These are phyloP conservation scores for Bruchidius siliquastri DNA, from an alignment of 2,888 invertebrate species.

Conservation along the genomic window DNA sequence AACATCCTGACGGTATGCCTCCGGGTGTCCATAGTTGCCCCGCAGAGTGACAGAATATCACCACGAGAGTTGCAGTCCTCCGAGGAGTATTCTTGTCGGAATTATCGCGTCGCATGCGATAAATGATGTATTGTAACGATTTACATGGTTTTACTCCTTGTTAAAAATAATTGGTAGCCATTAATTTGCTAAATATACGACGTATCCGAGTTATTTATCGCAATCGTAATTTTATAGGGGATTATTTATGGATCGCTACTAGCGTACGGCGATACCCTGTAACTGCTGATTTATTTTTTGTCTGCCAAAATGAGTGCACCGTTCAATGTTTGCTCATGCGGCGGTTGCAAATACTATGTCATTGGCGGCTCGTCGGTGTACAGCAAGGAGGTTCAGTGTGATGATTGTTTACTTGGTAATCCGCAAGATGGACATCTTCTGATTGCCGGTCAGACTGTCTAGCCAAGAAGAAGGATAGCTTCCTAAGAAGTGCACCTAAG, in stretches of 20 bases:
- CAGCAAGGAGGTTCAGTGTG: too few relatives aligned
- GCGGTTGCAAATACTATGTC: background rate
- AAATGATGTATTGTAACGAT: slow-evolving; percentile 21
- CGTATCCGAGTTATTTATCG: slow-evolving; percentile 8
- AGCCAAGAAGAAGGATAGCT: too few relatives aligned
- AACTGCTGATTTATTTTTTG: background rate
- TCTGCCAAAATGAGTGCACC: background rate
- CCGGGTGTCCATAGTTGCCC: slow-evolving; percentile 3
- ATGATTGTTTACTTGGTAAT: too few relatives aligned
- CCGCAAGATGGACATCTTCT: too few relatives aligned
- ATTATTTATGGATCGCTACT: background rate
- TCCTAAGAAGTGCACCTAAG: too few relatives aligned
- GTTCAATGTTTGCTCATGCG: background rate
- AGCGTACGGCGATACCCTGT: background rate
- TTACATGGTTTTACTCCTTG: slow-evolving; percentile 11
- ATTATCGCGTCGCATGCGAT: slow-evolving; percentile 24
- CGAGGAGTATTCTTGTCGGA: slow-evolving; percentile 18
- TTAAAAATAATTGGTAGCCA: slow-evolving; percentile 20
- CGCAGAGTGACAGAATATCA: slow-evolving; percentile 28
- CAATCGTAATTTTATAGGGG: background rate
- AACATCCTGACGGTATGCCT: background rate
- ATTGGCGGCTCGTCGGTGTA: too few relatives aligned
- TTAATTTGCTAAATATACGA: slow-evolving; percentile 10
- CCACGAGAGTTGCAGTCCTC: slow-evolving; percentile 12
- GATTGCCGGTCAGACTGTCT: too few relatives aligned